phyloP scores from a whole-genome alignment of 2,888 invertebrate genomes.

The Nomada hirtipes region DNA sequence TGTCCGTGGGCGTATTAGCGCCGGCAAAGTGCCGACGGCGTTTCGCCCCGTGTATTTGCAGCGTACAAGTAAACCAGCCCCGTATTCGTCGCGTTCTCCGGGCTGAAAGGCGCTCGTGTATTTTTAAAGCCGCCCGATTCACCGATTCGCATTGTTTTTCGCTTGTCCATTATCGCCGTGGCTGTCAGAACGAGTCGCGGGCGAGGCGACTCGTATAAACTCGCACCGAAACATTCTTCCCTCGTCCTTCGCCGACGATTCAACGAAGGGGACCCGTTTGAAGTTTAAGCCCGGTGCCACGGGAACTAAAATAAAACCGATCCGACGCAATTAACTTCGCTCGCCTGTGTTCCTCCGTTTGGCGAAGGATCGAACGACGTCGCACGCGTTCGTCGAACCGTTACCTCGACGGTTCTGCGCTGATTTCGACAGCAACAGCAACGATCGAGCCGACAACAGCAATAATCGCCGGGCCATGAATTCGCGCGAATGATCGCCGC shows the following conservation, averaged over 20 bases:
- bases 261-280: conserved; percentile 8
- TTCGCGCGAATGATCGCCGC: conserved; percentile 1
- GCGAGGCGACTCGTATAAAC: conserved; percentile 18
- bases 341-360: not conserved
- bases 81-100: conserved; percentile 3
- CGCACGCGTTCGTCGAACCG: no score
- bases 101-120: conserved; percentile 39
- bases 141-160: conserved; percentile 42
- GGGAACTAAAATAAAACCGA: conserved; percentile 33
- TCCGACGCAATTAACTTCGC: conserved; percentile 14
- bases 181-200: not conserved
- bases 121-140: conserved; percentile 43
- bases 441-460: conserved; percentile 8
- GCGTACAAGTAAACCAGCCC: conserved; percentile 11
- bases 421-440: conserved; percentile 11
- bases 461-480: conserved; percentile 4
- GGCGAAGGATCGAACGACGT: not conserved
- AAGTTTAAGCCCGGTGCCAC: not conserved
- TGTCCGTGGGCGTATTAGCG: conserved; percentile 56
- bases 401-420: not conserved
- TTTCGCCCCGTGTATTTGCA: conserved; percentile 55
- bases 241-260: conserved; percentile 13
- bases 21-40: conserved; percentile 66
- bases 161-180: not conserved
- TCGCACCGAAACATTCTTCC: not conserved